These are phyloP conservation scores for Limanda limanda DNA, from an alignment of 2,113 vertebrate species.

Conservation along the genomic window DNA sequence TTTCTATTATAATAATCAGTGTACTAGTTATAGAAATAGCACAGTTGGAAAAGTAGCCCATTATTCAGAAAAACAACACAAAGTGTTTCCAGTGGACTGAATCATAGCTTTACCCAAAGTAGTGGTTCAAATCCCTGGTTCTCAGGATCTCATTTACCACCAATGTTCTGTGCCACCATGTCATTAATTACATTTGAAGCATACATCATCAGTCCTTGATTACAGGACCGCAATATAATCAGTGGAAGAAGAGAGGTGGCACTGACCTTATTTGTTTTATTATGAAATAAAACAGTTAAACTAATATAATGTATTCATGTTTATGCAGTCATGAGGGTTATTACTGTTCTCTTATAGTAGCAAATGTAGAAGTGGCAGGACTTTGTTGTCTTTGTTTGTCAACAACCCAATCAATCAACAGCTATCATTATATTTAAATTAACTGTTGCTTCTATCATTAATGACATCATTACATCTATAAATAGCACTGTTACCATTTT, in stretches of 20 bases:
- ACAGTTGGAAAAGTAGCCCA: not conserved
- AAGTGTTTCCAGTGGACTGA: not conserved
- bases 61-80: not conserved
- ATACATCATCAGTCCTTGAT: not conserved
- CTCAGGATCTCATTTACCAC: not conserved
- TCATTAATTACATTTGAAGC: conserved; percentile 7
- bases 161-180: conserved; percentile 1
- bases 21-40: not conserved
- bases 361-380: too few relatives aligned
- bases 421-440: too few relatives aligned
- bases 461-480: too few relatives aligned
- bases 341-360: too few relatives aligned
- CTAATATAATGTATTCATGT: too few relatives aligned
- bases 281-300: not conserved
- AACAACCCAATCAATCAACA: too few relatives aligned
- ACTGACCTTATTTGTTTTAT: too few relatives aligned
- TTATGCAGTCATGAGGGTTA: too few relatives aligned
- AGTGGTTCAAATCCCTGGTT: not conserved
- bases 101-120: not conserved
- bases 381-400: too few relatives aligned
- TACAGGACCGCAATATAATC: not conserved
- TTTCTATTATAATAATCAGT: not conserved
- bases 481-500: too few relatives aligned
- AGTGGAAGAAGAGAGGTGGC: too few relatives aligned
- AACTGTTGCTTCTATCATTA: too few relatives aligned